Evolutionary conservation across 2,888 invertebrate genomes (phyloP), one percentile per base, ranked within the genome.

Genomic region (Hetaerina titia): DNA sequence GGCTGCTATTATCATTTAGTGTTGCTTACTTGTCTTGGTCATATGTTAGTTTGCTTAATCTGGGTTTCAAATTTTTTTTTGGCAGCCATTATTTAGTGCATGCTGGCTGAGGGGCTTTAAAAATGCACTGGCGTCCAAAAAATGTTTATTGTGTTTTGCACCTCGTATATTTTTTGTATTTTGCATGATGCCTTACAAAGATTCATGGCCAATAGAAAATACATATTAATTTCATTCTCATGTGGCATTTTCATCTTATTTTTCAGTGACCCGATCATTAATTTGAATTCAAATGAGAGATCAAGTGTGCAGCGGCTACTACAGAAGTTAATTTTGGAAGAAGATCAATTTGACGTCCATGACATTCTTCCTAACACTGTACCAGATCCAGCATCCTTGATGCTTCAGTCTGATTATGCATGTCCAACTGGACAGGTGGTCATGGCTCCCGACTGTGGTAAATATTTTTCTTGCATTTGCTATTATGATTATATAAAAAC

Each of bases 351-450:
- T 96, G 99, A 99, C 96, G 99, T 99, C 7, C 98, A 98, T 96
- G 99, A 98, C 96, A 99, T 99, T 96, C 97, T 99, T 95, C 99
- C 99, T 25, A 99, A 99, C 96, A 99, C 99, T 0, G 98, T 99
- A 0, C 99, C 99, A 0, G 99, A 99, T 97, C 98, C 99, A 95
- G 98, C 99, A 17, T 99, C 99, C 5, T 97, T 99, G 95, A 97
- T 97, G 57, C 97, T 99, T n/a, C 98, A 98, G 95, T 99, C 99
- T 0, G 99, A 99, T 96, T 99, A 99, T 96, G 98, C 99, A 95
- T 99, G 99, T 96, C 98, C 99, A 0, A 97, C 98, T 96, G 99
- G 99, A 95, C 99, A 99, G 97, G 99, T 99, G 58, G 99, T 99
- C 0, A 98, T 99, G 97, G 98, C 98, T 89, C 99, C 99, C 95